Evolutionary conservation across 2,113 vertebrate genomes (phyloP), one percentile per base, ranked within the genome.

Genomic region (Antidorcas marsupialis): DNA sequence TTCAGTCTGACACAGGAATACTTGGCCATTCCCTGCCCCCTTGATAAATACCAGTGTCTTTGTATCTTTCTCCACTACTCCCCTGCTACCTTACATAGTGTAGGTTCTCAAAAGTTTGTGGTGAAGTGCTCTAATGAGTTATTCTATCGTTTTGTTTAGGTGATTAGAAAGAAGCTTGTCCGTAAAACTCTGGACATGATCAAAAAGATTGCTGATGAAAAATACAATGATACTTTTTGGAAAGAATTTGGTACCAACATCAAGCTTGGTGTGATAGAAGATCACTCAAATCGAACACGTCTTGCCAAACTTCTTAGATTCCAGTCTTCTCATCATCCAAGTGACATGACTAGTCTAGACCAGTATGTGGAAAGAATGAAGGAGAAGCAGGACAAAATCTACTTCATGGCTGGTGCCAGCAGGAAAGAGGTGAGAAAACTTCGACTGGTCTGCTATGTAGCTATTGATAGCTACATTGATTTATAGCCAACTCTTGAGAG

Each of bases 161-260:
- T 99, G 39, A 99, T 99, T 87, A 99, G 99, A 95, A 99, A 99
- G 98, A 99, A 99, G 98, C 99, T 99, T 96, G 99, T 99, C 76
- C 99, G 99, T 81, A 99, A 99, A 98, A 99, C 99, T 89, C 99
- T 99, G 97, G 99, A 99, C 97, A 99, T 99, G 99, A 99, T 99
- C 97, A 99, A 99, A 99, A 99, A 99, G 98, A 99, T 99, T 27
- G 99, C 99, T 14, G 99, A 99, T 97, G 99, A 99, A 86, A 99
- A 99, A 36, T 99, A 99, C 98, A 99, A 99, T 0, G 99, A 99
- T 0, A 99, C 99, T 21, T 99, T 99, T 98, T 99, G 99, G 99
- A 99, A 99, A 96, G 99, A 99, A 98, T 99, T 99, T 97, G 99
- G 99, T 91, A 99, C 99, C 39, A 99, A 99, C 96, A 99, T 99